Conservation (phyloP, 2,797 vertebrate genomes). For the Harpagifer antarcticus region DNA sequence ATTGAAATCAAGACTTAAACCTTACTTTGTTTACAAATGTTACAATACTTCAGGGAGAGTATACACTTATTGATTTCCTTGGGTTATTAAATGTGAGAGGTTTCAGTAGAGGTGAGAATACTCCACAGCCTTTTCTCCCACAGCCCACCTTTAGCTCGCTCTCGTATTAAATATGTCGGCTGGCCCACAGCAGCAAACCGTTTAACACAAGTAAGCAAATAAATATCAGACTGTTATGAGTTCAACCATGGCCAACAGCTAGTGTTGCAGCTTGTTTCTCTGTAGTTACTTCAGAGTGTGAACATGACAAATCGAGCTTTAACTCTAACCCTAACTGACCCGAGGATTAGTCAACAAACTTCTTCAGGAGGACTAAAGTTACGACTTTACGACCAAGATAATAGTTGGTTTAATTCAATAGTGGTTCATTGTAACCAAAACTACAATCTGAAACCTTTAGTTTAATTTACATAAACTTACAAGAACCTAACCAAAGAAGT, state of each 20-base stretch:
- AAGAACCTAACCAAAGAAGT: too few relatives aligned
- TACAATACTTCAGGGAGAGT: conserved; percentile 6
- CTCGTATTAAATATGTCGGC: conserved; percentile 50
- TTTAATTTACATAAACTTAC: too few relatives aligned
- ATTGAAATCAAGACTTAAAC: conserved; percentile 15
- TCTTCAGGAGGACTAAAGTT: too few relatives aligned
- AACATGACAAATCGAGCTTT: conserved; percentile 39
- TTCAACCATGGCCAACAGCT: conserved; percentile 50
- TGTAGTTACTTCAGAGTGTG: conserved; percentile 39
- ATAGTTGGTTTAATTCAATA: too few relatives aligned
- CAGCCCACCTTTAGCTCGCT: conserved; percentile 19
- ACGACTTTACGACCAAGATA: neutral
- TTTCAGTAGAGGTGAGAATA: conserved; percentile 37
- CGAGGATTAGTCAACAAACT: neutral
- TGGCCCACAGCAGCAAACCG: conserved; percentile 51
- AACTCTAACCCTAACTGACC: conserved; percentile 14
- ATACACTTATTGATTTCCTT: conserved; percentile 48
- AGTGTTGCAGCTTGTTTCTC: conserved; percentile 38
- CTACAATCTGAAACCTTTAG: neutral
- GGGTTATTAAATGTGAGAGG: conserved; percentile 49
- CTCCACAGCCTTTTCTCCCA: neutral
- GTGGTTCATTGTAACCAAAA: too few relatives aligned
- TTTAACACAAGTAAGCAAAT: conserved; percentile 71
- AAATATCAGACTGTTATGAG: conserved; percentile 57
- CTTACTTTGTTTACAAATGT: neutral